Percentiles rank a stretch among this genome's conserved stretches.
These are phyloP conservation scores for Euphydryas editha DNA, from an alignment of 2,888 invertebrate species.

Conservation along the genomic window DNA sequence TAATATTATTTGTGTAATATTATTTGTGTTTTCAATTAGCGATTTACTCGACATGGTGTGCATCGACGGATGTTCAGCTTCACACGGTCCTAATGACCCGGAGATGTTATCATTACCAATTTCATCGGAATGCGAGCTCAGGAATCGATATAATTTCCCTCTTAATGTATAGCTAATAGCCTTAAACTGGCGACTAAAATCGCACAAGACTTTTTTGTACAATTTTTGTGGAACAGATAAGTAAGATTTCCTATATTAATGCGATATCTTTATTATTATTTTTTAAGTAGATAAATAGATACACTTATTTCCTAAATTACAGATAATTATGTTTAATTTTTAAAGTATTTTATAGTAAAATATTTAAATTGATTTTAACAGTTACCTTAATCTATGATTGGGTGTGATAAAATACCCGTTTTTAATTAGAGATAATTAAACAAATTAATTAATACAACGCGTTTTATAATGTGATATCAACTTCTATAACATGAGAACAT, in stretches of 20 bases:
- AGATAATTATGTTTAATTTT: conserved; percentile 9
- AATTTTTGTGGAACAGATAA: background rate
- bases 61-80: conserved; percentile 21
- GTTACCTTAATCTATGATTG: conserved; percentile 5
- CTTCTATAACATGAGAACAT: conserved; percentile 6
- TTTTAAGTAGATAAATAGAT: conserved; percentile 4
- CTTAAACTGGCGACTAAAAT: conserved; percentile 56
- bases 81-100: conserved; percentile 60
- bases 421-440: conserved; percentile 11
- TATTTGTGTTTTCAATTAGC: conserved; percentile 13
- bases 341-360: conserved; percentile 9
- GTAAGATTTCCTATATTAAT: conserved; percentile 1
- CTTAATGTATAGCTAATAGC: conserved; percentile 72
- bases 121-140: conserved; percentile 76
- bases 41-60: conserved; percentile 10
- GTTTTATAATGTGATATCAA: conserved; percentile 9
- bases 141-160: conserved; percentile 65
- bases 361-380: conserved; percentile 8
- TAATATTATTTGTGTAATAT: background rate
- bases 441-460: conserved; percentile 11
- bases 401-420: conserved; percentile 13
- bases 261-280: conserved; percentile 10
- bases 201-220: conserved; percentile 36
- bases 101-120: conserved; percentile 79
- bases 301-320: conserved; percentile 12